Conservation (phyloP, 2,113 vertebrate species). For the Trogon surrucura region DNA sequence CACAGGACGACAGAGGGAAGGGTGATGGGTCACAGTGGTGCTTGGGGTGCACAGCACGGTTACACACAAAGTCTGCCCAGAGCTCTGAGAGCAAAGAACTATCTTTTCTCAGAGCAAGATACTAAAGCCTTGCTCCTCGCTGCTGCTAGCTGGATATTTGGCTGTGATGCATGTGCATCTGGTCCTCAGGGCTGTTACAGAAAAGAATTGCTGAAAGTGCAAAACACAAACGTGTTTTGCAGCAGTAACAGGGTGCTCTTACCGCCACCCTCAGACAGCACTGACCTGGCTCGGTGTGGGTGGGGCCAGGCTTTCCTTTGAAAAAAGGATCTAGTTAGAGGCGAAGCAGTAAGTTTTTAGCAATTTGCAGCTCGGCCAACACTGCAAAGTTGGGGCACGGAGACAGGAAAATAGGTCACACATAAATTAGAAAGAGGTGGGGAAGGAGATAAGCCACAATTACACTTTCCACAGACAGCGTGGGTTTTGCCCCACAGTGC, state of each 20-base stretch:
- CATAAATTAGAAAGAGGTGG: neutral
- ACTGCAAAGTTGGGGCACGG: accelerated
- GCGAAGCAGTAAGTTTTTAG: neutral
- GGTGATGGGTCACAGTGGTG: neutral
- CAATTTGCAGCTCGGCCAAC: neutral
- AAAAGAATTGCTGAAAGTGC: neutral
- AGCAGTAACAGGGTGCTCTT: neutral
- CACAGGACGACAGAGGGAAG: neutral
- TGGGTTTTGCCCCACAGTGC: neutral
- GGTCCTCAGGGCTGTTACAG: neutral
- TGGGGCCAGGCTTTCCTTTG: neutral
- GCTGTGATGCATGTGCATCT: neutral
- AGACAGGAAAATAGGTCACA: neutral
- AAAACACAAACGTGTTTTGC: slow-evolving; percentile 31
- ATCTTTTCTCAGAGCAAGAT: neutral
- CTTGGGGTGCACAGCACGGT: neutral
- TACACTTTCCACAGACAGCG: neutral
- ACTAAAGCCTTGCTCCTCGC: accelerated
- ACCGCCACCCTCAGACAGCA: neutral
- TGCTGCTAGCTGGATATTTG: neutral
- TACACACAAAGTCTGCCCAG: neutral
- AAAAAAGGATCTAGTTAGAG: neutral
- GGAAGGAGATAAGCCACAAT: neutral
- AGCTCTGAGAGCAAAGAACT: neutral
- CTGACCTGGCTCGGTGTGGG: neutral